A percentile compares a stretch with the other conserved stretches of the same genome.
Evolutionary conservation across 1,140 invertebrate species (phyloP).

Genomic region (Drosophila mayri): DNA sequence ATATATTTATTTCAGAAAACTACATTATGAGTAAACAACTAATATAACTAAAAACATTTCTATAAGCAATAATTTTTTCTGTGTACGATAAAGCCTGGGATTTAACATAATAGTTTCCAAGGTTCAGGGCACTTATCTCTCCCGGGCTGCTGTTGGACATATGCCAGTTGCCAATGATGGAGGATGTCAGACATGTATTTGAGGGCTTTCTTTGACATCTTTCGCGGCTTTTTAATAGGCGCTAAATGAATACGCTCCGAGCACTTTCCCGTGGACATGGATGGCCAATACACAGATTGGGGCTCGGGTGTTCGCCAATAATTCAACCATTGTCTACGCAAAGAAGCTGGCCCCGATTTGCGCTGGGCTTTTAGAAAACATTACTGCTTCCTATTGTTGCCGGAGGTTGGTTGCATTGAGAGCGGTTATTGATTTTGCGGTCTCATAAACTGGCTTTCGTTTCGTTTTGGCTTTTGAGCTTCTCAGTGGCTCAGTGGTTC

Average conservation of each 20-base stretch:
- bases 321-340: slow-evolving; percentile 38
- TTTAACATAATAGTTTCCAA: slow-evolving; percentile 43
- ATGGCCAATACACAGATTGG: slow-evolving; percentile 16
- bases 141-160: slow-evolving; percentile 36
- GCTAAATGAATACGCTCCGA: slow-evolving; percentile 55
- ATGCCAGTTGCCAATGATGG: slow-evolving; percentile 47
- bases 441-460: slow-evolving; percentile 74
- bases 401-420: slow-evolving; percentile 43
- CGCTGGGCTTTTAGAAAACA: slow-evolving; percentile 45
- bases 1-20: not conserved
- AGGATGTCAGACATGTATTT: slow-evolving; percentile 14
- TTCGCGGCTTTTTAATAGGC: slow-evolving; percentile 43
- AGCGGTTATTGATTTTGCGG: slow-evolving; percentile 78
- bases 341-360: slow-evolving; percentile 54
- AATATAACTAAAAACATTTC: not conserved
- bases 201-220: slow-evolving; percentile 59
- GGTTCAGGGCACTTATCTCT: slow-evolving; percentile 24
- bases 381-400: slow-evolving; percentile 48
- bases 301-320: slow-evolving; percentile 14
- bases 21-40: not conserved
- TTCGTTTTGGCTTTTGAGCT: slow-evolving; percentile 69
- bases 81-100: slow-evolving; percentile 9
- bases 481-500: slow-evolving; percentile 54
- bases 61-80: not conserved
- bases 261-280: slow-evolving; percentile 63